phyloP scores from a whole-genome alignment of 2,113 vertebrate genomes.

The Circaetus gallicus region DNA sequence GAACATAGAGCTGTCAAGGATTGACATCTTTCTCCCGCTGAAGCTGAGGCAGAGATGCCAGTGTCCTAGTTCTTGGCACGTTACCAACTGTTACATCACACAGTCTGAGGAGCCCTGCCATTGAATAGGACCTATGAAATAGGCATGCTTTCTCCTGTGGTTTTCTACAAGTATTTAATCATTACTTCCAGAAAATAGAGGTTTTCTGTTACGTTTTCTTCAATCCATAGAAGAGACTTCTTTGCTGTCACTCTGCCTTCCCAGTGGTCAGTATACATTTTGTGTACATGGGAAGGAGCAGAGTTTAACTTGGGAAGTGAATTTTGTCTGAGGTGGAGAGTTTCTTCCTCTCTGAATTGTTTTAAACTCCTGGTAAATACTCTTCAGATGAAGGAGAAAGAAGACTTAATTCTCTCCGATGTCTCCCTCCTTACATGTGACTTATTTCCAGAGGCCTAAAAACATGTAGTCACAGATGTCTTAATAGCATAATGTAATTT shows the following conservation, averaged over 20 bases:
- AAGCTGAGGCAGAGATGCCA: neutral
- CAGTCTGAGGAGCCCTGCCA: neutral
- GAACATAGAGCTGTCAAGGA: neutral
- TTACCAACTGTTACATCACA: neutral
- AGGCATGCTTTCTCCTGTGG: neutral
- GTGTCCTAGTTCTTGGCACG: neutral
- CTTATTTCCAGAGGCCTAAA: neutral
- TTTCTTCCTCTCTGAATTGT: neutral
- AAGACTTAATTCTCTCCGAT: neutral
- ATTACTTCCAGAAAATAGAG: neutral
- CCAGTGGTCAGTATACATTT: neutral
- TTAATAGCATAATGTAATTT: neutral
- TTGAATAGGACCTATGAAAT: neutral
- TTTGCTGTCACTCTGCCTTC: neutral
- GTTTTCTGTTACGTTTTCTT: neutral
- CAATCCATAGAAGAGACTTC: neutral
- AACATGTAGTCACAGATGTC: neutral
- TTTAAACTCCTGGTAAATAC: neutral
- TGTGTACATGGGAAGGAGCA: neutral
- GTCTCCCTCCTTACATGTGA: neutral
- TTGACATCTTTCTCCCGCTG: neutral
- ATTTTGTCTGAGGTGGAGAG: neutral
- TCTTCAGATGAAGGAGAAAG: neutral
- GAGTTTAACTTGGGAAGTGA: neutral
- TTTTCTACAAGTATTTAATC: neutral